Percentiles rank a stretch among this genome's conserved stretches.
Evolutionary conservation across 2,113 vertebrate genomes (phyloP).

Genomic region (Okapia johnstoni): DNA sequence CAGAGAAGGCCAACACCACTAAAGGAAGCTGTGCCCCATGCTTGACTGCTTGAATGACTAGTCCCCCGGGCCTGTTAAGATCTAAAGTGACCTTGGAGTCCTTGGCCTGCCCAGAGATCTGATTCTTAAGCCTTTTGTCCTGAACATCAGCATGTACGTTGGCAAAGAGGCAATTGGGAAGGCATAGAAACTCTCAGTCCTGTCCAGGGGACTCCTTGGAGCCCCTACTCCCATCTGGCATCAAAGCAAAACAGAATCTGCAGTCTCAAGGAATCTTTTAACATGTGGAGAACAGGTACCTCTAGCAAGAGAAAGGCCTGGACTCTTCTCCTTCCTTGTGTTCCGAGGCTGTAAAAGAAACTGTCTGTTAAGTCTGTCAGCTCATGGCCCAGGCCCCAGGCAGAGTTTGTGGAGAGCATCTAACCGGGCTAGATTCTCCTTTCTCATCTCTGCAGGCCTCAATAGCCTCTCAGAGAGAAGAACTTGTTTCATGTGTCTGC

Average conservation of each 20-base stretch:
- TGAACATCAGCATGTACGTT: background rate
- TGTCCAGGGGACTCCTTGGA: background rate
- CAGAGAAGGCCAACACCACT: background rate
- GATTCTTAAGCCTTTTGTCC: background rate
- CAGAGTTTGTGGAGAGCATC: background rate
- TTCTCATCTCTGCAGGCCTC: background rate
- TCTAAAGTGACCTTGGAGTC: background rate
- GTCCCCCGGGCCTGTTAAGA: background rate
- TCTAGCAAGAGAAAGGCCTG: background rate
- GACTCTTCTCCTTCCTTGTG: background rate
- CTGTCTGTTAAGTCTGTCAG: background rate
- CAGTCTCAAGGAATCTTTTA: background rate
- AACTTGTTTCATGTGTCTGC: background rate
- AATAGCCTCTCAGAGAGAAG: background rate
- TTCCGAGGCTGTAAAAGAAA: background rate
- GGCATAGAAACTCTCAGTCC: background rate
- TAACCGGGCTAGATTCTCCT: rapidly evolving
- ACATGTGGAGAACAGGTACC: too few relatives aligned
- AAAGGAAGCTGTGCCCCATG: background rate
- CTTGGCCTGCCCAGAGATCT: background rate
- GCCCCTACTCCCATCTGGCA: background rate
- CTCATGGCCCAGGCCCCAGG: background rate
- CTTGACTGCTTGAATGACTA: background rate
- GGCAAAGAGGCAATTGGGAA: background rate
- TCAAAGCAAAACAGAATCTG: background rate